These are phyloP conservation scores for Chroicocephalus ridibundus DNA, from an alignment of 2,113 vertebrate species.

Conservation along the genomic window DNA sequence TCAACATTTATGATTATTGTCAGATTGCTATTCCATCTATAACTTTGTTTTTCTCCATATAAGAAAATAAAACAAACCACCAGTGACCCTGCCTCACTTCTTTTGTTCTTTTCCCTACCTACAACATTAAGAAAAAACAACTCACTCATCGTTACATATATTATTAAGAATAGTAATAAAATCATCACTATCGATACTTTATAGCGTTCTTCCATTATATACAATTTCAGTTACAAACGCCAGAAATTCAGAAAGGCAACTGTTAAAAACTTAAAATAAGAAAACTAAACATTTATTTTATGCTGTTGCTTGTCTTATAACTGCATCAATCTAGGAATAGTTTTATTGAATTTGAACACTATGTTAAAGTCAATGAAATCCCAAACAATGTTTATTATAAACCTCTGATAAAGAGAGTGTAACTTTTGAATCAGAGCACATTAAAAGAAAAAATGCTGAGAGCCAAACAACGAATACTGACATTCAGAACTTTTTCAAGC, in stretches of 20 bases:
- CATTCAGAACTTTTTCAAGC: neutral
- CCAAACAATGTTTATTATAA: neutral
- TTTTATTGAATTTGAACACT: neutral
- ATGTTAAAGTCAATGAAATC: neutral
- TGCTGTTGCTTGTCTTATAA: neutral
- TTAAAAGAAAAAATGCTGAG: neutral
- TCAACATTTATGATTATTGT: neutral
- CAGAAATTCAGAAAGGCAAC: neutral
- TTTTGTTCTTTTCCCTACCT: neutral
- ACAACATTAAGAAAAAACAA: neutral
- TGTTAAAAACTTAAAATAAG: neutral
- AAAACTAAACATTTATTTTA: neutral
- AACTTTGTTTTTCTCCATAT: neutral
- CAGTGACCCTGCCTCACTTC: neutral
- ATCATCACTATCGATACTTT: neutral
- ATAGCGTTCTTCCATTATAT: neutral
- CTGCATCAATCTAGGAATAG: neutral
- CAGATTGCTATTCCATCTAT: neutral
- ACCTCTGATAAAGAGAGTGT: neutral
- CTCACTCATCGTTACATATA: neutral
- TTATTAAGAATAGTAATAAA: neutral
- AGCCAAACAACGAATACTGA: neutral
- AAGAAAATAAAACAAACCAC: neutral
- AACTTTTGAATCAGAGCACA: neutral
- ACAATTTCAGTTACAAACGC: neutral